Evolutionary conservation across 2,113 vertebrate species (phyloP).

Genomic region (Sinocyclocheilus grahami): DNA sequence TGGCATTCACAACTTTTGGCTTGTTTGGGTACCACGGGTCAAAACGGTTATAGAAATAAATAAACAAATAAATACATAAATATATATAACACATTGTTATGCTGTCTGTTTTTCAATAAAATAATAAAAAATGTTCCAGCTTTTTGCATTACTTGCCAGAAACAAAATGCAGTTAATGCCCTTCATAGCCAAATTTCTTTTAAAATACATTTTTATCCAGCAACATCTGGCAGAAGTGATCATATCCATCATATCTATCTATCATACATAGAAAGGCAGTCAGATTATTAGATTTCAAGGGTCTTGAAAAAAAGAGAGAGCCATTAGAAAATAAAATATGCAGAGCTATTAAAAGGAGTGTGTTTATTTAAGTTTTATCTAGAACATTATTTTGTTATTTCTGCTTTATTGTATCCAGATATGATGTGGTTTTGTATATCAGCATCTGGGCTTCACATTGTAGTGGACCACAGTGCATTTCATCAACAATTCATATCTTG

Average conservation of each 20-base stretch:
- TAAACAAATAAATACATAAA: too few relatives aligned
- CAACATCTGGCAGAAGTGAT: slow-evolving; percentile 5
- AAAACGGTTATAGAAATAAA: too few relatives aligned
- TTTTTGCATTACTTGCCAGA: neutral
- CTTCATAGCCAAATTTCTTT: neutral
- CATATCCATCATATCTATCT: slow-evolving; percentile 6
- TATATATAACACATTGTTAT: neutral
- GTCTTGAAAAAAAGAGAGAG: neutral
- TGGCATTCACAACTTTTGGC: too few relatives aligned
- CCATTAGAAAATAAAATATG: neutral
- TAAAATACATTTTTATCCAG: neutral
- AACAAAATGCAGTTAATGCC: neutral
- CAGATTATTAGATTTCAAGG: neutral
- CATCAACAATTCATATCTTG: neutral
- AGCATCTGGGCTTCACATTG: slow-evolving; percentile 5
- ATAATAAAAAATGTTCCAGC: neutral
- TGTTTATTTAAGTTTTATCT: neutral
- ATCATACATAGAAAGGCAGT: neutral
- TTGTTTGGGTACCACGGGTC: too few relatives aligned
- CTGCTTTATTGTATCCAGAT: neutral
- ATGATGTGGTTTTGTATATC: neutral
- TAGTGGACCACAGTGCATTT: neutral
- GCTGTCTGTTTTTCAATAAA: neutral
- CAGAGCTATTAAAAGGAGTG: neutral
- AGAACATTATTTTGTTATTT: neutral